Evolutionary conservation across 1,140 invertebrate species (phyloP).

Genomic region (Mylabris phalerata): DNA sequence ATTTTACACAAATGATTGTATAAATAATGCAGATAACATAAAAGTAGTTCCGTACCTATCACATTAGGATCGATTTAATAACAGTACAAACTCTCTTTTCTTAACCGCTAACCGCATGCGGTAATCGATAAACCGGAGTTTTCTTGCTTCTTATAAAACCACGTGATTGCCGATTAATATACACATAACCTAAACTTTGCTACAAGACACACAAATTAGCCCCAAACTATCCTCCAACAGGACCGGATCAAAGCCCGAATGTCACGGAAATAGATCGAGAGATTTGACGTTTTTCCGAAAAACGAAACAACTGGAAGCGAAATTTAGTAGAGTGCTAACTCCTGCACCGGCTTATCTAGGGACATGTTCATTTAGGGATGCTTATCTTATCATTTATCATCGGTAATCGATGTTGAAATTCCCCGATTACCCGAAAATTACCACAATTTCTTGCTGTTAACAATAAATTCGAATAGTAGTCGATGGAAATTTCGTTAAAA

Average conservation of each 20-base stretch:
- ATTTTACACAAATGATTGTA: not conserved
- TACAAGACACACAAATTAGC: no score
- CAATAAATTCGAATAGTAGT: not conserved
- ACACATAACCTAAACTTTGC: conserved; percentile 18
- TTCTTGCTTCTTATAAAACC: conserved; percentile 18
- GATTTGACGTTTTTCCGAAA: no score
- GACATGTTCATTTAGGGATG: conserved; percentile 1
- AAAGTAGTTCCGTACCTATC: conserved; percentile 22
- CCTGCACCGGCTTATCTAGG: not conserved
- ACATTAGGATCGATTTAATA: conserved; percentile 24
- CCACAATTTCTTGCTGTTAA: not conserved
- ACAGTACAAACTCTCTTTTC: conserved; percentile 6
- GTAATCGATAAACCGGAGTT: conserved; percentile 20
- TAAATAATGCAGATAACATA: conserved; percentile 17
- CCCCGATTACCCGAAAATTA: no score
- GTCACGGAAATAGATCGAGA: no score
- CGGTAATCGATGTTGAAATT: no score
- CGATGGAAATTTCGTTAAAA: not conserved
- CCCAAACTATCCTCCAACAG: no score
- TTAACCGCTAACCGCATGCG: conserved; percentile 20
- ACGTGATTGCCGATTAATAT: conserved; percentile 10
- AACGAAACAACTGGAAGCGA: not conserved
- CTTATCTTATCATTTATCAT: conserved; percentile 13
- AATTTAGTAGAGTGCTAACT: no score
- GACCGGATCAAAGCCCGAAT: no score